A percentile compares a stretch with the other conserved stretches of the same genome.
Evolutionary conservation across 2,113 vertebrate species (phyloP).

Genomic region (Alexandromys fortis): DNA sequence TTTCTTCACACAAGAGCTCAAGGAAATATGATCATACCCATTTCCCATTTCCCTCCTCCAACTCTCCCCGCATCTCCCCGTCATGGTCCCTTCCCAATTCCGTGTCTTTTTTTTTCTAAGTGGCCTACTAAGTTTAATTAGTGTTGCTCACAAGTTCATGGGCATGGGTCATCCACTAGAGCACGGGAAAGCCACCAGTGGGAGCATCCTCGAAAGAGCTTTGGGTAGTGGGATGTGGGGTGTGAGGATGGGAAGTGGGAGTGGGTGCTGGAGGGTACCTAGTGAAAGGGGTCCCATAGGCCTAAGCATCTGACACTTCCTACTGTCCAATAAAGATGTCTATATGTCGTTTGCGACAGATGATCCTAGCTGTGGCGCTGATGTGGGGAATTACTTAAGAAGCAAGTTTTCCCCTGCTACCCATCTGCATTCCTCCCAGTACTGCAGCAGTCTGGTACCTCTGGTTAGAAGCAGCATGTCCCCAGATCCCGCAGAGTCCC

Average conservation of each 20-base stretch:
- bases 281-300: neutral
- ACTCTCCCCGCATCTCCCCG: neutral
- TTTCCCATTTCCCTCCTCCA: neutral
- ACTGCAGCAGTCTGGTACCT: neutral
- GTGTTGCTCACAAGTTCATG: neutral
- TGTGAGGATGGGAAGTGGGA: accelerated
- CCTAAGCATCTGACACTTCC: neutral
- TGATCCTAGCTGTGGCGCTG: neutral
- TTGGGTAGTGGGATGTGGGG: accelerated
- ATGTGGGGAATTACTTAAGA: neutral
- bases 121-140: neutral
- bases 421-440: neutral
- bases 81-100: neutral
- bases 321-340: neutral
- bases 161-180: neutral
- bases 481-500: neutral
- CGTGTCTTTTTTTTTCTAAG: neutral
- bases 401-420: neutral
- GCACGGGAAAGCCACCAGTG: neutral
- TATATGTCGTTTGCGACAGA: neutral
- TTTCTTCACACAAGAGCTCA: neutral
- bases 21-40: neutral
- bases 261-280: neutral
- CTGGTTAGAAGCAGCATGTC: constrained; percentile 12
- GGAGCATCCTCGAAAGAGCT: neutral